A percentile compares a stretch with the other conserved stretches of the same genome.
Conservation (phyloP, 2,797 vertebrate genomes). For the Hylomyscus alleni region DNA sequence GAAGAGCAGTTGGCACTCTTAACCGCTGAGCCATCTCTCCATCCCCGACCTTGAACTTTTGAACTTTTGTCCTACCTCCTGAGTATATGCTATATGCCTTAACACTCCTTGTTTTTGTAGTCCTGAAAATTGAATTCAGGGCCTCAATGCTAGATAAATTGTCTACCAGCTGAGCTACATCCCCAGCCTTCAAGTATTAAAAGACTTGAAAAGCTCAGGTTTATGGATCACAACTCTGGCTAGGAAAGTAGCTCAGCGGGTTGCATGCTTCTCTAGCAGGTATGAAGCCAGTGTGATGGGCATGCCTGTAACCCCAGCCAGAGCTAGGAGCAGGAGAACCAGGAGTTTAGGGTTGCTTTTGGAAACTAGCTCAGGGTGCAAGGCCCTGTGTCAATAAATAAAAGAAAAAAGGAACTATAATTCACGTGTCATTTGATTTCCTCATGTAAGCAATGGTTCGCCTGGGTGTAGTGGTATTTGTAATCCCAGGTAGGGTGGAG, state of each 20-base stretch:
- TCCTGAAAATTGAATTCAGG: neutral
- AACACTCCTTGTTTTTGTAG: neutral
- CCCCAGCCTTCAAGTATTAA: neutral
- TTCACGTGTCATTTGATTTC: neutral
- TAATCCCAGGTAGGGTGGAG: neutral
- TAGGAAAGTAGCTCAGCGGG: neutral
- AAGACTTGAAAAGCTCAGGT: neutral
- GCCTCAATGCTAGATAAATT: neutral
- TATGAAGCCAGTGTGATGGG: neutral
- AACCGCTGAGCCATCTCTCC: too few species aligned
- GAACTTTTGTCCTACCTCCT: neutral
- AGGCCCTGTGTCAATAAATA: neutral
- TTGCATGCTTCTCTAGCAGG: neutral
- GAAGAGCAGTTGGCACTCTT: too few species aligned
- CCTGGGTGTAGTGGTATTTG: neutral
- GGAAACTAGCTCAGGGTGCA: neutral
- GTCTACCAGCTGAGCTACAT: neutral
- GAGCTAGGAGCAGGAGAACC: neutral
- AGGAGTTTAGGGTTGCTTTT: neutral
- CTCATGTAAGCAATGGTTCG: slow-evolving; percentile 12
- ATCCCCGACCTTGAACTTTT: neutral
- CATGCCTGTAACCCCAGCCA: neutral
- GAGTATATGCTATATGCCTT: neutral
- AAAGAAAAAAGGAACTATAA: neutral
- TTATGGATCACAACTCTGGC: neutral